Evolutionary conservation across 1,140 invertebrate genomes (phyloP), one percentile per base, ranked within the genome.

Genomic region (Drosophila mayri): DNA sequence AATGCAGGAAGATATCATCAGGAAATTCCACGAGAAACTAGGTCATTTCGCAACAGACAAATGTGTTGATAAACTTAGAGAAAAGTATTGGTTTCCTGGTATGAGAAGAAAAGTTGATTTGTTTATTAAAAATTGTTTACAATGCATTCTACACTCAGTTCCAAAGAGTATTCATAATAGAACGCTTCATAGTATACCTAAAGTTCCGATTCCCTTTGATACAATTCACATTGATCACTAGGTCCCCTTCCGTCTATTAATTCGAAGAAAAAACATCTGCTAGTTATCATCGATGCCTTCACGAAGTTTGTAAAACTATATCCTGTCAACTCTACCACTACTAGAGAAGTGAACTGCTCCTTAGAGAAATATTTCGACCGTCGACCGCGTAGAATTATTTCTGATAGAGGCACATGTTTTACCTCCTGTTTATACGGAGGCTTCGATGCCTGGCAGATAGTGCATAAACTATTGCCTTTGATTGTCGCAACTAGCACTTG

Each of bases 221-320:
- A 58, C 7, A 9, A 58, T 58, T 2, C n/a, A 58, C 30, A 30
- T 58, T 4, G 55, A 43, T 4, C 55, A 58, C 55, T 57, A 40
- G 54, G 22, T 25, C 6, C 38, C 38, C 38, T 43, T 30, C 16
- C 55, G 12, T 30, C 22, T 18, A 25, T 40, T 40, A 35, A 54
- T 2, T 54, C 12, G 8, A 54, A 54, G 18, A 20, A 18, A 22
- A 37, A 54, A 8, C 12, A 54, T 30, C 20, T 35, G 5, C 16
- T 55, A n/a, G 32, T 35, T 4, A 37, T 35, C 12, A 37, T 55
- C 32, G 32, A 54, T 50, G 47, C 22, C 1, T 25, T 47, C 2
- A 47, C 20, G 14, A 47, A 47, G 11, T 32, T 52, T 12, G 28
- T 35, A 52, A 28, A 28, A 28, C 28, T 5, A 20, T n/a, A n/a